Conservation (phyloP, 2,797 vertebrate species). For the Scolopax bukidnonensis region DNA sequence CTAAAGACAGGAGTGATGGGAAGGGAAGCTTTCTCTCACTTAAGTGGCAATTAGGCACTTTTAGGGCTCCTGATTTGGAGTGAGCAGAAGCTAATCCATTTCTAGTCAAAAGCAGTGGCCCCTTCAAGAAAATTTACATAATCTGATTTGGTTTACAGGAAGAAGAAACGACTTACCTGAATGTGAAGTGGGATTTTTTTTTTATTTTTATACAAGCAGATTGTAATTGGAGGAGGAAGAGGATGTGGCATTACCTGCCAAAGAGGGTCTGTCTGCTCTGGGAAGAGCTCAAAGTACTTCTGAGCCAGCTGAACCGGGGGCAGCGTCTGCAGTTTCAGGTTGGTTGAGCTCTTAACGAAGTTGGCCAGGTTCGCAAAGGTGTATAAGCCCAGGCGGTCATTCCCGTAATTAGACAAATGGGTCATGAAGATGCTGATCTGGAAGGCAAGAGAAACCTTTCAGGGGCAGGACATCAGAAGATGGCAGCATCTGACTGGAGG, state of each 20-base stretch:
- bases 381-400: slow-evolving; percentile 94
- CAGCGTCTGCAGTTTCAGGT: slow-evolving; percentile 89
- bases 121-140: background rate
- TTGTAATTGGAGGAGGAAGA: background rate
- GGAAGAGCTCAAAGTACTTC: slow-evolving; percentile 95
- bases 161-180: background rate
- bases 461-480: background rate
- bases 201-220: too few relatives aligned
- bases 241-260: slow-evolving; percentile 87
- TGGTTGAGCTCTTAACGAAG: slow-evolving; percentile 92
- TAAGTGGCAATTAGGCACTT: background rate
- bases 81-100: background rate
- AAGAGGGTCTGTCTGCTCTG: slow-evolving; percentile 92
- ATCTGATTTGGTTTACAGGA: background rate
- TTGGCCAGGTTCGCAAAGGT: slow-evolving; percentile 93
- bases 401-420: slow-evolving; percentile 96
- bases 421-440: slow-evolving; percentile 99
- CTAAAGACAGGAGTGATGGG: background rate
- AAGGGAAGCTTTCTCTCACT: background rate
- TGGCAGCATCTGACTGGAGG: background rate
- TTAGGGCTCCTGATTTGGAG: background rate
- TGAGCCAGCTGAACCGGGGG: slow-evolving; percentile 90
- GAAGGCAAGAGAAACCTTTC: slow-evolving; percentile 33
- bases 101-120: background rate
- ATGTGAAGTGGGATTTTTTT: background rate